Conservation (phyloP, 2,888 invertebrate species). For the Eurytoma adleriae region DNA sequence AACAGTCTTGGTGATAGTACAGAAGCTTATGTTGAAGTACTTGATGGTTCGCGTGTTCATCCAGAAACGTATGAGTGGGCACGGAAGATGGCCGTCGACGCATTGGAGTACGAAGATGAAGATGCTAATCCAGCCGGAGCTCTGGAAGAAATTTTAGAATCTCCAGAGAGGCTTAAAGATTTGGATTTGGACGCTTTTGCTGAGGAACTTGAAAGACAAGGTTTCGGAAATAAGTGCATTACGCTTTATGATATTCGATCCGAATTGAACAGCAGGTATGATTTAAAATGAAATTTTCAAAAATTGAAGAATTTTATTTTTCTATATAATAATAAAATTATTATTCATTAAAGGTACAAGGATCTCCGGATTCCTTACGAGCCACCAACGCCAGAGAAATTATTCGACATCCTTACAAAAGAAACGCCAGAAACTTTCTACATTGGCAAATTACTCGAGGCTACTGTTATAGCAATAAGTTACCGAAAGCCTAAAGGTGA, state of each 20-base stretch:
- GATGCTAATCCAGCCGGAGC: conserved; percentile 98
- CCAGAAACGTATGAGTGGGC: conserved; percentile 99
- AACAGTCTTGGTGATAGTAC: conserved; percentile 95
- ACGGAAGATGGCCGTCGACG: conserved; percentile 99
- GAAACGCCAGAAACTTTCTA: conserved; percentile 96
- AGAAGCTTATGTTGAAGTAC: conserved; percentile 95
- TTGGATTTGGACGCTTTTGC: conserved; percentile 99
- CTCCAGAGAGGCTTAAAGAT: conserved; percentile 95
- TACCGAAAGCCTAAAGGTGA: conserved; percentile 94
- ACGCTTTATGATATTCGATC: conserved; percentile 98
- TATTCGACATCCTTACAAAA: conserved; percentile 97
- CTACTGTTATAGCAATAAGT: conserved; percentile 88
- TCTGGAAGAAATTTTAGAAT: conserved; percentile 96
- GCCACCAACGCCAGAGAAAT: conserved; percentile 89
- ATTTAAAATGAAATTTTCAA: not conserved
- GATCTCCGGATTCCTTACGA: conserved; percentile 89
- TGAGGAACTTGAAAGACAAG: conserved; percentile 95
- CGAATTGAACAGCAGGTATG: conserved; percentile 89
- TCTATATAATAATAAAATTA: not conserved
- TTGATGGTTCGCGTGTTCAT: conserved; percentile 98
- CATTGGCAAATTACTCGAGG: conserved; percentile 90
- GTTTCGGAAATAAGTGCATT: conserved; percentile 91
- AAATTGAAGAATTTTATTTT: not conserved
- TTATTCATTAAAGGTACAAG: conserved; percentile 83
- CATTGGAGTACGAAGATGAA: conserved; percentile 98